Percentiles rank a stretch among this genome's conserved stretches.
Evolutionary conservation across 2,888 invertebrate genomes (phyloP).

Genomic region (Nysson spinosus): DNA sequence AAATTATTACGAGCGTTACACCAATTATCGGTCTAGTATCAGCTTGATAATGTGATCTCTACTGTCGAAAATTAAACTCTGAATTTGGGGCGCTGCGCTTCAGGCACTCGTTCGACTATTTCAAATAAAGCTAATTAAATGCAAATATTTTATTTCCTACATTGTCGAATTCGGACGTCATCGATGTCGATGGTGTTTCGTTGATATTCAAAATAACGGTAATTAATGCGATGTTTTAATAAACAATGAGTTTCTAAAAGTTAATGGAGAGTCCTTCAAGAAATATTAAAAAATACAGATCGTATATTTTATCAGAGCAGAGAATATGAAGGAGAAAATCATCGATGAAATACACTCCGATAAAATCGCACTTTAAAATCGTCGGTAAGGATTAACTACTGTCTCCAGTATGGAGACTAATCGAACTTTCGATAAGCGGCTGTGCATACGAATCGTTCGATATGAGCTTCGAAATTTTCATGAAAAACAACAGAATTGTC

Average conservation of each 20-base stretch:
- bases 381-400: slow-evolving; percentile 38
- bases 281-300: no score
- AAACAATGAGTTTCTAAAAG: no score
- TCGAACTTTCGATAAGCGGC: slow-evolving; percentile 40
- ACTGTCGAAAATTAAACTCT: slow-evolving; percentile 34
- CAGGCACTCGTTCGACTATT: background rate
- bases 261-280: no score
- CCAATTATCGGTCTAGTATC: slow-evolving; percentile 32
- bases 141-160: slow-evolving; percentile 37
- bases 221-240: no score
- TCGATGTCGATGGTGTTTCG: no score
- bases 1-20: slow-evolving; percentile 26
- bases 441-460: slow-evolving; percentile 53
- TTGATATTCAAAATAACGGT: no score
- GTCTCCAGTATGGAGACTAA: slow-evolving; percentile 34
- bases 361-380: slow-evolving; percentile 14
- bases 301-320: no score
- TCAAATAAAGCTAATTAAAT: slow-evolving; percentile 24
- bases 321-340: no score
- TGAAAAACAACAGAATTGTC: slow-evolving; percentile 27
- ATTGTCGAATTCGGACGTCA: no score
- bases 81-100: background rate
- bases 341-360: no score
- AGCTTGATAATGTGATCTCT: slow-evolving; percentile 38
- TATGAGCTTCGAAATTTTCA: slow-evolving; percentile 42